Evolutionary conservation across 2,113 vertebrate species (phyloP).

Genomic region (Pteropus alecto): DNA sequence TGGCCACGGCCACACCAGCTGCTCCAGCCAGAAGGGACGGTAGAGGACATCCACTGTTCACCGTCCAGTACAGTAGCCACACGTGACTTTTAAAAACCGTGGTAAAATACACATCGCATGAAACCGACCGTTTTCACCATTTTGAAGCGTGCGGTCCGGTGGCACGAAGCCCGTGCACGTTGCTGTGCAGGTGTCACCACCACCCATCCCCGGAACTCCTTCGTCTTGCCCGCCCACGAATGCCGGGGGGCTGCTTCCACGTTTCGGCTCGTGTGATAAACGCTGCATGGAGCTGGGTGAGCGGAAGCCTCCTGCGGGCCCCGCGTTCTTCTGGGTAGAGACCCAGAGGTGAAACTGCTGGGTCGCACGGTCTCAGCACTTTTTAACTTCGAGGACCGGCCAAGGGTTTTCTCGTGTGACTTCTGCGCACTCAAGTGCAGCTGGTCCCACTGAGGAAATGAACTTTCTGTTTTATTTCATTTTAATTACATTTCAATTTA

Average conservation of each 20-base stretch:
- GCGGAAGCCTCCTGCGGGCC: not conserved
- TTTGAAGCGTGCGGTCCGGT: fast-evolving
- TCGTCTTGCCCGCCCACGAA: fast-evolving
- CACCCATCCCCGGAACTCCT: too few species aligned
- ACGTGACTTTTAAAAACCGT: fast-evolving
- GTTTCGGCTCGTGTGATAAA: fast-evolving
- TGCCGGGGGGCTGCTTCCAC: fast-evolving
- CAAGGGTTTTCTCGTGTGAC: not conserved
- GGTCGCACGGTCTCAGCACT: not conserved
- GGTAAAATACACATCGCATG: not conserved
- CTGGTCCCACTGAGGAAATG: fast-evolving
- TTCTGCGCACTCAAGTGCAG: not conserved
- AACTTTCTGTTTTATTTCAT: not conserved
- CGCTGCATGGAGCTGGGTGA: fast-evolving
- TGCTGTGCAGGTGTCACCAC: fast-evolving
- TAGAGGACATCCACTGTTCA: fast-evolving
- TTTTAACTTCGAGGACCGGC: not conserved
- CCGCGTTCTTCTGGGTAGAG: fast-evolving
- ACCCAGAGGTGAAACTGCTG: not conserved
- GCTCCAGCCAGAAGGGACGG: fast-evolving
- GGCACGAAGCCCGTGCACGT: fast-evolving
- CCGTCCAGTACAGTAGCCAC: fast-evolving
- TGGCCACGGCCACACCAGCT: fast-evolving
- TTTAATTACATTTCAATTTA: not conserved
- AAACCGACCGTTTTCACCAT: not conserved